Conservation (phyloP, 2,113 vertebrate genomes). For the Lepus europaeus region DNA sequence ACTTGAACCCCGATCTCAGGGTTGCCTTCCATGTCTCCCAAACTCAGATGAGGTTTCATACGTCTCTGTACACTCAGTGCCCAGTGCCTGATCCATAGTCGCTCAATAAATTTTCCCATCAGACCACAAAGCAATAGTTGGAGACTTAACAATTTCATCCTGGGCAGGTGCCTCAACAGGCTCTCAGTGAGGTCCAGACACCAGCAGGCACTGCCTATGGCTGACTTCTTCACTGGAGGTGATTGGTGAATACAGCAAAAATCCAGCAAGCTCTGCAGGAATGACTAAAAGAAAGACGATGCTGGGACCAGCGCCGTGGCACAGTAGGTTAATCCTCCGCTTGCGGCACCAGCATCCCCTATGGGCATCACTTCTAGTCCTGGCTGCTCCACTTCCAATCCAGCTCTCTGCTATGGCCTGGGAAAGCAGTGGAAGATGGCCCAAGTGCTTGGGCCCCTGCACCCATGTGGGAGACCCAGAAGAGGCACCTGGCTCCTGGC, state of each 20-base stretch:
- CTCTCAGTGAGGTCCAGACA: background rate
- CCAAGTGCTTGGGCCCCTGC: too few species aligned
- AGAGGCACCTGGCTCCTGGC: too few species aligned
- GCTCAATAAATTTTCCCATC: background rate
- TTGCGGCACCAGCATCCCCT: too few species aligned
- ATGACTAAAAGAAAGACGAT: too few species aligned
- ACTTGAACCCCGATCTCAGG: too few species aligned
- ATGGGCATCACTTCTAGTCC: too few species aligned
- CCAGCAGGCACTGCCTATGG: background rate
- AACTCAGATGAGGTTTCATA: background rate
- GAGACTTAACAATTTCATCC: background rate
- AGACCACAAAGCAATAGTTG: background rate
- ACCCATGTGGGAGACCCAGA: too few species aligned
- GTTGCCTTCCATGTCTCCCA: background rate
- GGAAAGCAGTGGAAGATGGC: too few species aligned
- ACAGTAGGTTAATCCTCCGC: too few species aligned
- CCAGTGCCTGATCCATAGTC: background rate
- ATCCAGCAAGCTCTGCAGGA: background rate
- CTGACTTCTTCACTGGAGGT: background rate
- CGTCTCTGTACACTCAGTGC: background rate
- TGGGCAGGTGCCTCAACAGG: background rate
- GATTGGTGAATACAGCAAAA: slow-evolving; percentile 15
- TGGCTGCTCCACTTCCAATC: too few species aligned
- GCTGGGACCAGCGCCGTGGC: too few species aligned
- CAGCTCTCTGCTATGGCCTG: too few species aligned